These are phyloP conservation scores for Ernsta delagoae DNA, from an alignment of 2,888 invertebrate genomes.

Conservation along the genomic window DNA sequence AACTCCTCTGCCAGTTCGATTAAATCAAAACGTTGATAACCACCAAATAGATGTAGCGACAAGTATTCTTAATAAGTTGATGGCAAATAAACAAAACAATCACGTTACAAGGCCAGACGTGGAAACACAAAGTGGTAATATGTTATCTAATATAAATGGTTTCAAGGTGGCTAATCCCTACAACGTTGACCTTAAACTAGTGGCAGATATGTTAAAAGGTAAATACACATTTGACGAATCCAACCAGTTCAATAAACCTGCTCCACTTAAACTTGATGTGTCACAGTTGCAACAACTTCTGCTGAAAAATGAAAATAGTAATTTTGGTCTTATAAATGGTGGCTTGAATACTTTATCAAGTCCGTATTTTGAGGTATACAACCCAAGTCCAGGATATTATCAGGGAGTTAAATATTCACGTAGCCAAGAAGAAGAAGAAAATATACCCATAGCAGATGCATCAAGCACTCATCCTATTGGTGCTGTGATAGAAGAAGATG, in stretches of 20 bases:
- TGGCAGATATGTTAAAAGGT: conserved; percentile 78
- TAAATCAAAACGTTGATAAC: conserved; percentile 76
- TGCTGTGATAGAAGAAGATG: conserved; percentile 77
- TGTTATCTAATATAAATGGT: conserved; percentile 75
- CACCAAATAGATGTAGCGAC: conserved; percentile 74
- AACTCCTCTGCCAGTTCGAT: conserved; percentile 63
- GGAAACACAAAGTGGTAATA: conserved; percentile 57
- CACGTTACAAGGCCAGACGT: conserved; percentile 65
- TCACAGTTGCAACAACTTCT: conserved; percentile 68
- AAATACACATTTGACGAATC: conserved; percentile 67
- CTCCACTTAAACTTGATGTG: conserved; percentile 67
- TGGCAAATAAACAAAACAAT: conserved; percentile 62
- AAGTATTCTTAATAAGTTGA: conserved; percentile 65
- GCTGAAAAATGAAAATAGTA: conserved; percentile 67
- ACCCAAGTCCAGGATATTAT: conserved; percentile 60
- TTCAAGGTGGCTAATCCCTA: conserved; percentile 81
- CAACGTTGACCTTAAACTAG: conserved; percentile 77
- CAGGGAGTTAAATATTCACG: conserved; percentile 78
- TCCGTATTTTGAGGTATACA: conserved; percentile 69
- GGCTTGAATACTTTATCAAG: conserved; percentile 58
- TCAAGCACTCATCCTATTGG: conserved; percentile 77
- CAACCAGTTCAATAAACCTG: conserved; percentile 62
- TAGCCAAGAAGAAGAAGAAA: conserved; percentile 79
- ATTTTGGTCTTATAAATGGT: conserved; percentile 55
- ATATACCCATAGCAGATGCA: conserved; percentile 72